A percentile compares a stretch with the other conserved stretches of the same genome.
Evolutionary conservation across 2,797 vertebrate species (phyloP).

Genomic region (Crocodylus rhombifer): DNA sequence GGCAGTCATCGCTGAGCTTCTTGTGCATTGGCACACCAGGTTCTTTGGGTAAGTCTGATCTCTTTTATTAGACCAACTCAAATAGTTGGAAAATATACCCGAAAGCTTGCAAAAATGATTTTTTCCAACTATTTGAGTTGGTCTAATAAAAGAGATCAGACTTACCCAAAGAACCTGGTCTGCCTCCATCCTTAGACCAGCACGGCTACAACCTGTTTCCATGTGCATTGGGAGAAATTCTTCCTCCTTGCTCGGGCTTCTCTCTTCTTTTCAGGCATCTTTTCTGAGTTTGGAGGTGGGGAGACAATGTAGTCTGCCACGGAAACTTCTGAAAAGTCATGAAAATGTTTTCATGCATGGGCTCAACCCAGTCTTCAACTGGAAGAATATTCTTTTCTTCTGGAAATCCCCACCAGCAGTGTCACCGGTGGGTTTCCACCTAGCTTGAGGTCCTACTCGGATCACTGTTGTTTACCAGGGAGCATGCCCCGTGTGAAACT

Average conservation of each 20-base stretch:
- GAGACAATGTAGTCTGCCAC: background rate
- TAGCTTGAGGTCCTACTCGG: background rate
- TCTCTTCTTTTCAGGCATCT: background rate
- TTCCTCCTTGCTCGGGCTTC: background rate
- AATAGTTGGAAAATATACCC: too few species aligned
- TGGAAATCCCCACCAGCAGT: accelerated
- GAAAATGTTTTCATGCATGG: background rate
- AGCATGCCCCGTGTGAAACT: accelerated
- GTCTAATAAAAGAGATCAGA: too few species aligned
- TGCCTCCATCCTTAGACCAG: too few species aligned
- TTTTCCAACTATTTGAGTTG: too few species aligned
- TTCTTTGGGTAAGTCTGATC: too few species aligned
- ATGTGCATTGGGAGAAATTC: background rate
- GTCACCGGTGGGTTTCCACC: background rate
- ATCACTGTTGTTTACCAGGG: background rate
- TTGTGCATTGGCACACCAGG: background rate
- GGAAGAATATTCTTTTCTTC: background rate
- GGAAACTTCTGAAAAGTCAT: background rate
- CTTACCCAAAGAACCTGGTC: too few species aligned
- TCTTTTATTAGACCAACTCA: too few species aligned
- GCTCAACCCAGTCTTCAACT: background rate
- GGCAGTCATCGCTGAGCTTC: background rate
- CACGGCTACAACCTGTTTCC: too few species aligned
- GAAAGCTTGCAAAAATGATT: too few species aligned
- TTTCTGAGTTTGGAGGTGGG: background rate